Base-by-base conservation (phyloP, 2,113 vertebrate species). In the Odontesthes bonariensis region DNA sequence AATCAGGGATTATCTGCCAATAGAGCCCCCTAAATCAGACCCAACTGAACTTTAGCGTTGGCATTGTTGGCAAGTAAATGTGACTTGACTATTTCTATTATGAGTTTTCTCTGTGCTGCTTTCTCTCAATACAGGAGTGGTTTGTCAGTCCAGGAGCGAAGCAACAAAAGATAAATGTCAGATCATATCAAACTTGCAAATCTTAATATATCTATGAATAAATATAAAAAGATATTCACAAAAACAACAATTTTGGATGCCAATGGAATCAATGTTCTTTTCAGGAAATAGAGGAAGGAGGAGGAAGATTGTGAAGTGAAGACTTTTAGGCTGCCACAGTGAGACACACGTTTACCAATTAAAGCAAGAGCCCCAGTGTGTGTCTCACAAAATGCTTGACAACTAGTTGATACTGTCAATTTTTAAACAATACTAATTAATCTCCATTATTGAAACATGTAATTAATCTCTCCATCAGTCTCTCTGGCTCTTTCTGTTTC, bases 351-450 rank as follows among this genome's bases (percentile, higher is more conserved):
- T 83, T 89, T 56, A 81, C 54, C 86, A 76, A 85, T 90, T 90
- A 88, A 88, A 79, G 66, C 68, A 53, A 81, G 61, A 86, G 73
- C 72, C 75, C 72, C 61, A 62, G 79, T 76, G 76, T 72, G 77
- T 33, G 69, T 69, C 77, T 80, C 2, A 20, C 77, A 88, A 90
- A 91, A 87, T 66, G 75, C 66, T 64, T 83, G 89, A 88, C 86
- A 82, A 87, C 80, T 77, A 66, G 86, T 83, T 89, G 82, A 91
- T 88, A 84, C 76, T 86, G 88, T 92, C 88, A 92, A 83, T 87
- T 87, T 92, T 92, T 93, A 88, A 92, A 93, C 90, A 91, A 93
- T 87, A 88, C 90, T 87, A 91, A 93, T 92, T 90, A 89, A 91
- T 92, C 86, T 92, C 81, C 86, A 89, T 90, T 88, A 89, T 89